Evolutionary conservation across 2,888 invertebrate species (phyloP).

Genomic region (Latheticus oryzae): DNA sequence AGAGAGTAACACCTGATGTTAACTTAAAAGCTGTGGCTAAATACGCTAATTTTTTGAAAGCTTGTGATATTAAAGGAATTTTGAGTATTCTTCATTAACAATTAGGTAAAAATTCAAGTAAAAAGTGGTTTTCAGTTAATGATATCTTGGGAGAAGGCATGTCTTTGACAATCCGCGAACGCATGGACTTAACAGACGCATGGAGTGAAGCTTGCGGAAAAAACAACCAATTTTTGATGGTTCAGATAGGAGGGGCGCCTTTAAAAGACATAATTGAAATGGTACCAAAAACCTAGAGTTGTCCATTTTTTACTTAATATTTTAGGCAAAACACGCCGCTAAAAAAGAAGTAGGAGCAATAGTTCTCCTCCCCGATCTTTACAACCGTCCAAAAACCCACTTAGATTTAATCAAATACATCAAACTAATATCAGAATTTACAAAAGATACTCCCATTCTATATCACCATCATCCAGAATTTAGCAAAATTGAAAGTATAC

Average conservation of each 20-base stretch:
- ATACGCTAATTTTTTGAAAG: slow-evolving; percentile 52
- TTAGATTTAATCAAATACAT: slow-evolving; percentile 74
- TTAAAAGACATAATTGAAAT: slow-evolving; percentile 54
- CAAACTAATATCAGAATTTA: slow-evolving; percentile 73
- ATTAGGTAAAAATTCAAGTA: not conserved
- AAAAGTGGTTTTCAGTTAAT: slow-evolving; percentile 47
- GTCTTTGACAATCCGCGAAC: slow-evolving; percentile 51
- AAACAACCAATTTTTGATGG: slow-evolving; percentile 53
- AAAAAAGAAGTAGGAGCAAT: slow-evolving; percentile 72
- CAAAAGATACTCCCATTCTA: slow-evolving; percentile 78
- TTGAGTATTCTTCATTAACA: slow-evolving; percentile 45
- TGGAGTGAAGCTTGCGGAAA: slow-evolving; percentile 52
- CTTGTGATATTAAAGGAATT: slow-evolving; percentile 51
- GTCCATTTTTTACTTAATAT: slow-evolving; percentile 9
- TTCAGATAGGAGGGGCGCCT: slow-evolving; percentile 56
- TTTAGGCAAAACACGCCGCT: slow-evolving; percentile 75
- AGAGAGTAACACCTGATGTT: slow-evolving; percentile 42
- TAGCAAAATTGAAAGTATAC: slow-evolving; percentile 74
- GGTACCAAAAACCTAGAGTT: slow-evolving; percentile 41
- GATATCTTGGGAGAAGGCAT: slow-evolving; percentile 55
- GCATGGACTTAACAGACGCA: slow-evolving; percentile 50
- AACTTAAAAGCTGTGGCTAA: slow-evolving; percentile 48
- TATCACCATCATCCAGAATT: slow-evolving; percentile 83
- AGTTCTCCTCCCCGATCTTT: slow-evolving; percentile 79
- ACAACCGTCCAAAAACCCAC: slow-evolving; percentile 74